Percentiles rank a stretch among this genome's conserved stretches.
Conservation (phyloP, 2,797 vertebrate species). For the Semotilus atromaculatus region DNA sequence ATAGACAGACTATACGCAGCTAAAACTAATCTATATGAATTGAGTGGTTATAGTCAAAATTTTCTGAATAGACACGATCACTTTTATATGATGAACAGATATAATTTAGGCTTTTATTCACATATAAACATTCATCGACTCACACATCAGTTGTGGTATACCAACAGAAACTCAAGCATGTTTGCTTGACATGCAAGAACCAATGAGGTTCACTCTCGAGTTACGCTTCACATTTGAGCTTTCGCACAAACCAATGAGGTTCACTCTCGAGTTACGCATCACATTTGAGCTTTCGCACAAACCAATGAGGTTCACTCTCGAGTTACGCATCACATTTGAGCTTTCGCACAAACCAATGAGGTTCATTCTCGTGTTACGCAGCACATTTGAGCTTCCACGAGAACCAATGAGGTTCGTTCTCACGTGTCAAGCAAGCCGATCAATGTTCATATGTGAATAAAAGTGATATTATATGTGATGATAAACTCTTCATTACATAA, state of each 20-base stretch:
- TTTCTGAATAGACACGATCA: neutral
- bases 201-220: neutral
- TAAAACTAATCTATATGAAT: neutral
- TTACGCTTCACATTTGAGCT: neutral
- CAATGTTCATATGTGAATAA: neutral
- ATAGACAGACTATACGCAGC: neutral
- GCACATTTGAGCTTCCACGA: neutral
- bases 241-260: neutral
- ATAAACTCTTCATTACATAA: neutral
- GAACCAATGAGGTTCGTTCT: neutral
- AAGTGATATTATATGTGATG: too few relatives aligned
- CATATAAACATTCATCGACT: neutral
- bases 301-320: neutral
- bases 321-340: neutral
- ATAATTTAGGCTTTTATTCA: neutral
- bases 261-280: neutral
- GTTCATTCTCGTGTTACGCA: neutral
- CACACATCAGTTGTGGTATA: neutral
- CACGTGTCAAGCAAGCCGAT: neutral
- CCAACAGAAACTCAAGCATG: neutral
- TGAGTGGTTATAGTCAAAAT: neutral
- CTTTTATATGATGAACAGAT: neutral
- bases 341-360: neutral
- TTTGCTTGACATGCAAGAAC: neutral
- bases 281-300: fast-evolving